phyloP scores from a whole-genome alignment of 2,797 vertebrate species.

The Enteromius anoplus region DNA sequence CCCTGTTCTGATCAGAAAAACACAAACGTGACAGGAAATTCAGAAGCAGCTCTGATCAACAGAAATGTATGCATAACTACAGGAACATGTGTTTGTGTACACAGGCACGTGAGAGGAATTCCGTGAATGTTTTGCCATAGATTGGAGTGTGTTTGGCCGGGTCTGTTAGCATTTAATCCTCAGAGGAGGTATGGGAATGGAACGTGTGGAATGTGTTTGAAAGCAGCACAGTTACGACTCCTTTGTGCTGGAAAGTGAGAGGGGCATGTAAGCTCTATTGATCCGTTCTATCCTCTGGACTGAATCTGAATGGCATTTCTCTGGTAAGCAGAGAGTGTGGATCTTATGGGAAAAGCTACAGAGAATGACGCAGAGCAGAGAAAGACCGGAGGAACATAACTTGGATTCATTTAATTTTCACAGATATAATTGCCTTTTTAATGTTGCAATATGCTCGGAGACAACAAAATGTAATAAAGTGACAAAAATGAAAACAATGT shows the following conservation, averaged over 20 bases:
- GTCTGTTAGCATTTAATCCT: conserved; percentile 34
- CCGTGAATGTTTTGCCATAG: conserved; percentile 20
- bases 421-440: neutral
- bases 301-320: conserved; percentile 49
- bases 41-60: neutral
- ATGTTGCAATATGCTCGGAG: neutral
- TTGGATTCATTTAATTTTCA: conserved; percentile 8
- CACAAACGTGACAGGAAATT: conserved; percentile 25
- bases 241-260: conserved; percentile 20
- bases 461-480: conserved; percentile 6
- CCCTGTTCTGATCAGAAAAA: conserved; percentile 69
- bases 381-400: neutral
- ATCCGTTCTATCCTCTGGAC: conserved; percentile 30
- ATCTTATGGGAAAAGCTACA: conserved; percentile 7
- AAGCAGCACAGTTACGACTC: conserved; percentile 34
- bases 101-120: conserved; percentile 33
- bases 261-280: conserved; percentile 40
- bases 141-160: conserved; percentile 22
- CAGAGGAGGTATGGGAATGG: conserved; percentile 10
- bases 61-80: conserved; percentile 11
- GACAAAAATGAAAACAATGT: neutral
- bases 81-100: conserved; percentile 5
- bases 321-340: conserved; percentile 31
- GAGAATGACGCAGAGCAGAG: neutral
- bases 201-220: conserved; percentile 32